These are phyloP conservation scores for Amblyornis subalaris DNA, from an alignment of 2,113 vertebrate species.

Conservation along the genomic window DNA sequence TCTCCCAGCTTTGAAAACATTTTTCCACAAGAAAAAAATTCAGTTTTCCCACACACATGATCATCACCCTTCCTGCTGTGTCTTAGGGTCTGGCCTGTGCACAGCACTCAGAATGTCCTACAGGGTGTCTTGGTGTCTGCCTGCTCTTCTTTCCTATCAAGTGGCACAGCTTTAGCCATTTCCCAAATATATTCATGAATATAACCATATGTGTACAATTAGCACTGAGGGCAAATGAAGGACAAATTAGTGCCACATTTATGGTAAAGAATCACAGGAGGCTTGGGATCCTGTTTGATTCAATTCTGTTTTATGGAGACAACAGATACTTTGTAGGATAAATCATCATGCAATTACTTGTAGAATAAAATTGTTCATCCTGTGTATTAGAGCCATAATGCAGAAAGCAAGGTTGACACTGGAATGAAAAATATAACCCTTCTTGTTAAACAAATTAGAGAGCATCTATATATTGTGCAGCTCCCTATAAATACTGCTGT, in stretches of 20 bases:
- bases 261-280: background rate
- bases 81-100: accelerated
- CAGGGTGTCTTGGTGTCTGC: background rate
- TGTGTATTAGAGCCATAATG: background rate
- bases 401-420: background rate
- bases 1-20: background rate
- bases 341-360: background rate
- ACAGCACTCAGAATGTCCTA: background rate
- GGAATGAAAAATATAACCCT: background rate
- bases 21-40: background rate
- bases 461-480: background rate
- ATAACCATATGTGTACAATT: background rate
- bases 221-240: background rate
- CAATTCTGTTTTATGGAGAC: background rate
- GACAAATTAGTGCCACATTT: background rate
- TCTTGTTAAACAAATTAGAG: background rate
- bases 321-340: background rate
- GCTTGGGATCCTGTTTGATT: background rate
- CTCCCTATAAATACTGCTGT: background rate
- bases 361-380: background rate
- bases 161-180: background rate
- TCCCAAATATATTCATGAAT: background rate
- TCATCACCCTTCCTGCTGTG: background rate
- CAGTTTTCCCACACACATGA: accelerated
- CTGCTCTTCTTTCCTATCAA: background rate